Evolutionary conservation across 2,797 vertebrate species (phyloP), one percentile per base, ranked within the genome.

Genomic region (Sparus aurata): DNA sequence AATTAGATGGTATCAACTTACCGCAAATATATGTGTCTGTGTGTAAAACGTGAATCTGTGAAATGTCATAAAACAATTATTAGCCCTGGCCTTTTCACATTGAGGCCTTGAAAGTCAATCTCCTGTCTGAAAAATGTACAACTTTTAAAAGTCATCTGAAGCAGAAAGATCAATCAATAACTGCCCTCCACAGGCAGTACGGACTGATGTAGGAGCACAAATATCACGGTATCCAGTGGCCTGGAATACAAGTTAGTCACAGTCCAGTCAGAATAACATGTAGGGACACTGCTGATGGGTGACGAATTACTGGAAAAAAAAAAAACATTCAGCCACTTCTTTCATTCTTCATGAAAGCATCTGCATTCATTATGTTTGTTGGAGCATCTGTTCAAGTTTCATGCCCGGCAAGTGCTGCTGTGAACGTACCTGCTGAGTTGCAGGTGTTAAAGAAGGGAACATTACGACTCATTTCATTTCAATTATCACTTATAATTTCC

Each of bases 161-260:
- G 68, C 43, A 79, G 71, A 81, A 77, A 76, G 76, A 64, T 74
- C 72, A 50, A 71, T 88, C 59, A 34, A 43, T 69, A 75, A 2
- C 23, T 45, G 27, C 69, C 57, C 49, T 27, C 18, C 12, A 16
- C 46, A 30, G 16, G 9, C 57, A 25, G 53, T 34, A 38, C n/a
- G 16, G 16, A 63, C 45, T 22, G 30, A 73, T 70, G 50, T 0
- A 9, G n/a, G 27, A 61, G 54, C 20, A 41, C 60, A 73, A 59
- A 64, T n/a, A 74, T 60, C 46, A 45, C 25, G 38, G 13, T 18
- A 18, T 41, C 34, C 22, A 46, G 5, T 45, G 17, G 11, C 13
- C 22, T 53, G 20, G 62, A 73, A 54, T 17, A 55, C 43, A 23
- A 54, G 15, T 60, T 59, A 38, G 8, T 22, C 38, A 72, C 13